Conservation (phyloP, 2,797 vertebrate species). For the Chiroxiphia lanceolata region DNA sequence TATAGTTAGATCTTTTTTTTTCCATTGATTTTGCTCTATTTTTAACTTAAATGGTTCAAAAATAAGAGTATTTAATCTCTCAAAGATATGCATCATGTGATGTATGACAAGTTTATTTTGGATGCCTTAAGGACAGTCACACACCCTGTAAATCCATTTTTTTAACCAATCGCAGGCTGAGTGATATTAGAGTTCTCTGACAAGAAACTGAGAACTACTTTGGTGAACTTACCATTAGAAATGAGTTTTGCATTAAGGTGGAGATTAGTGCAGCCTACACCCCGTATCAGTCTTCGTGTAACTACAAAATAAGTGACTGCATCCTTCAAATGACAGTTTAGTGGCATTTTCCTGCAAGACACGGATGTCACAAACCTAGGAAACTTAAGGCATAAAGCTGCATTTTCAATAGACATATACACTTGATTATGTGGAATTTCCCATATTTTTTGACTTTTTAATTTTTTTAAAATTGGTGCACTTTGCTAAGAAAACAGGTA, state of each 20-base stretch:
- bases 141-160: not conserved
- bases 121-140: not conserved
- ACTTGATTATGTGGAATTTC: not conserved
- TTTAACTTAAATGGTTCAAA: not conserved
- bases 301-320: not conserved
- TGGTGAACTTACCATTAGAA: not conserved
- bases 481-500: not conserved
- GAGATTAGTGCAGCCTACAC: not conserved
- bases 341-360: not conserved
- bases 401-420: not conserved
- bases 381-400: not conserved
- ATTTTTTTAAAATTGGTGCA: not conserved
- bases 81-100: not conserved
- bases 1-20: not conserved
- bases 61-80: not conserved
- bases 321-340: not conserved
- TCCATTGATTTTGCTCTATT: not conserved
- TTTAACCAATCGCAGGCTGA: not conserved
- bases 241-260: not conserved
- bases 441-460: not conserved
- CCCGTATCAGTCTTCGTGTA: accelerated
- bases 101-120: not conserved
- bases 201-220: not conserved
- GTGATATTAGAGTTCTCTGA: not conserved
- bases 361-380: accelerated